Conservation (phyloP, 2,797 vertebrate species). For the Eidolon dupreanum region DNA sequence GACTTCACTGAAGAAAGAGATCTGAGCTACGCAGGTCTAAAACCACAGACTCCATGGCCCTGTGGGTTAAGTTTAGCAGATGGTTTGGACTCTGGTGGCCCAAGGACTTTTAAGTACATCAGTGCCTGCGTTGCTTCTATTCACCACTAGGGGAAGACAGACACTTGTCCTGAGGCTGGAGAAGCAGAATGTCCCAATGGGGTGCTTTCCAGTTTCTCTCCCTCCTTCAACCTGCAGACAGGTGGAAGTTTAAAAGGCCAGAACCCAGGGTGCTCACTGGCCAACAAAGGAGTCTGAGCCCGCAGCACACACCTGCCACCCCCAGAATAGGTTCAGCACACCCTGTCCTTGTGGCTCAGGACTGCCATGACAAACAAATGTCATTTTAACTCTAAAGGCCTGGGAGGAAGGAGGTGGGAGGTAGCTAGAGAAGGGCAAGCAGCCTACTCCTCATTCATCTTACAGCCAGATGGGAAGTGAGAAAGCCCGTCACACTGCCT, state of each 20-base stretch:
- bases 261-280: background rate
- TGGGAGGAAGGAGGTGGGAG: background rate
- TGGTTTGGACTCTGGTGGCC: background rate
- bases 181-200: background rate
- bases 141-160: slow-evolving; percentile 47
- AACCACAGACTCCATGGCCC: background rate
- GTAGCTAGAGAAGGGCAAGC: background rate
- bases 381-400: background rate
- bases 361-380: background rate
- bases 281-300: background rate
- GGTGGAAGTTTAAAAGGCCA: background rate
- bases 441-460: background rate
- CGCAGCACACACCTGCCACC: background rate
- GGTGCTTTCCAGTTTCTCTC: too few relatives aligned
- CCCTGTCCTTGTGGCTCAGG: background rate
- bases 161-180: too few relatives aligned
- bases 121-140: background rate
- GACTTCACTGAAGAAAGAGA: background rate
- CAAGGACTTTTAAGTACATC: background rate
- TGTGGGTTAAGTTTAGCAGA: fast-evolving
- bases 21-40: background rate
- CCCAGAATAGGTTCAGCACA: background rate
- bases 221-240: background rate
- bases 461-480: background rate
- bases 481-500: background rate